Evolutionary conservation across 2,888 invertebrate genomes (phyloP).

Genomic region (Chymomyza fuscimana): DNA sequence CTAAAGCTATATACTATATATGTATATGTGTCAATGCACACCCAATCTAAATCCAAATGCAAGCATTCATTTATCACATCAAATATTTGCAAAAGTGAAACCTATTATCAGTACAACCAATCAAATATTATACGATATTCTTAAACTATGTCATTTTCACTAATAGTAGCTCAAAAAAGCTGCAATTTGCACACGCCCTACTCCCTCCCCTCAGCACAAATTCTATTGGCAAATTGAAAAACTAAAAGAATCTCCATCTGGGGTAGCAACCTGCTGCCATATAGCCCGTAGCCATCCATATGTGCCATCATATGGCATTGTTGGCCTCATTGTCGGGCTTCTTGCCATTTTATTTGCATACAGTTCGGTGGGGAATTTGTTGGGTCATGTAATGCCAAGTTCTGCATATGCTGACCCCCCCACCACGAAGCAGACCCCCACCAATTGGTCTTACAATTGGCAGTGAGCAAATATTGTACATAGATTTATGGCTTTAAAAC

Average conservation of each 20-base stretch:
- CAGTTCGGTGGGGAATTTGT: conserved; percentile 29
- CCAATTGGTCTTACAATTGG: conserved; percentile 36
- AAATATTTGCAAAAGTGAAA: conserved; percentile 1
- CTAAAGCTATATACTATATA: too few relatives aligned
- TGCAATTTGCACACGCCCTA: conserved; percentile 37
- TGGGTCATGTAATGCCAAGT: conserved; percentile 43
- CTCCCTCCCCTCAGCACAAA: too few relatives aligned
- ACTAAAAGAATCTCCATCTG: conserved; percentile 7
- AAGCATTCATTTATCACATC: neutral
- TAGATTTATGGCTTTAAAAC: conserved; percentile 61
- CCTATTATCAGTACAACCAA: neutral
- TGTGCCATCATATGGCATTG: neutral
- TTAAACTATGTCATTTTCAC: conserved; percentile 39
- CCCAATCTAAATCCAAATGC: neutral
- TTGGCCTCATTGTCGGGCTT: conserved; percentile 19
- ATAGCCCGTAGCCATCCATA: neutral
- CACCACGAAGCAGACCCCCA: neutral
- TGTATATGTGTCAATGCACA: too few relatives aligned
- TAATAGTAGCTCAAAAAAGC: conserved; percentile 40
- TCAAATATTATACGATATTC: conserved; percentile 36
- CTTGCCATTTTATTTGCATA: conserved; percentile 34
- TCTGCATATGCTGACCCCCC: conserved; percentile 39
- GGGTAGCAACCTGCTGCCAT: neutral
- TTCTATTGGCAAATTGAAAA: conserved; percentile 29
- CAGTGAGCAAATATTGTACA: conserved; percentile 52